A percentile compares a stretch with the other conserved stretches of the same genome.
phyloP scores from a whole-genome alignment of 2,113 vertebrate species.

The Semnopithecus entellus region DNA sequence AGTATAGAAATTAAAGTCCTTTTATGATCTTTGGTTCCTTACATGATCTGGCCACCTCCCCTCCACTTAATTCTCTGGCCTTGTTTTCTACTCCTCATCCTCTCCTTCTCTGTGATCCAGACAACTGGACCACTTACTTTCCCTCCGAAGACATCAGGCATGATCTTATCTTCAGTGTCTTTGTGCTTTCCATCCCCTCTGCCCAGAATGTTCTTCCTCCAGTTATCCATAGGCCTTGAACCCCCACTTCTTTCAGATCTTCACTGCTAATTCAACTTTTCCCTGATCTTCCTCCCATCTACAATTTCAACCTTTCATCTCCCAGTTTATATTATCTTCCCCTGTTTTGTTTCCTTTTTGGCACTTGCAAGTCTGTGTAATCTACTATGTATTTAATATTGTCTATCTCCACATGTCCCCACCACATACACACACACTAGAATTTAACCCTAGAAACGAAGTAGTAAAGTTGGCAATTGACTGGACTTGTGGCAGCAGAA shows the following conservation, averaged over 20 bases:
- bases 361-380: not conserved
- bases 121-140: not conserved
- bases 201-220: not conserved
- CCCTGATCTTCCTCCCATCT: not conserved
- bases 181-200: not conserved
- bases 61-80: not conserved
- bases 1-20: not conserved
- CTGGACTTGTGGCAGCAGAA: not conserved
- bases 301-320: not conserved
- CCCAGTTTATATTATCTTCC: not conserved
- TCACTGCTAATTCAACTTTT: not conserved
- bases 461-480: not conserved
- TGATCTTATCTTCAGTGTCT: not conserved
- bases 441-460: not conserved
- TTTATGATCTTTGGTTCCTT: not conserved
- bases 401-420: not conserved
- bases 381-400: not conserved
- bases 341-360: not conserved
- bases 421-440: not conserved
- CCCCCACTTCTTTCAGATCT: not conserved
- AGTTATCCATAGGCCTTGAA: not conserved
- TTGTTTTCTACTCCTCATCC: not conserved
- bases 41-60: not conserved
- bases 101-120: not conserved
- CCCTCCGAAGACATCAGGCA: not conserved